phyloP scores from a whole-genome alignment of 2,797 vertebrate species.

The Bradypodion ventrale region DNA sequence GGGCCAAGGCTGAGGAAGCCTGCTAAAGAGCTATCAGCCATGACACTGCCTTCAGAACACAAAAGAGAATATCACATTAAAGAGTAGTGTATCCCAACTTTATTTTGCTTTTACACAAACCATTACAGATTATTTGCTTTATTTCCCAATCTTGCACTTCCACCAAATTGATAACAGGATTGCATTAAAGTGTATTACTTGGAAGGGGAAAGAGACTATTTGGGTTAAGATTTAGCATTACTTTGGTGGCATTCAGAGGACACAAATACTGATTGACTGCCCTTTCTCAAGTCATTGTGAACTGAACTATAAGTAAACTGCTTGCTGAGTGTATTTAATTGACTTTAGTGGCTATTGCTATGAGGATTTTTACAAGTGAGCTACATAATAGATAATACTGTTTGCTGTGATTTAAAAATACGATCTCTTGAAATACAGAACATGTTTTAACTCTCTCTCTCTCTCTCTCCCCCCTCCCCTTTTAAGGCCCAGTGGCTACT shows the following conservation, averaged over 20 bases:
- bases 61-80: background rate
- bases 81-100: background rate
- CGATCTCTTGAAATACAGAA: background rate
- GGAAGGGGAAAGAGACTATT: background rate
- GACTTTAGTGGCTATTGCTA: background rate
- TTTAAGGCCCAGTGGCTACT: conserved; percentile 60
- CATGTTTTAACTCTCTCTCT: background rate
- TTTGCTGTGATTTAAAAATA: background rate
- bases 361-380: background rate
- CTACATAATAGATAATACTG: background rate
- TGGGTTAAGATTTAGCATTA: background rate
- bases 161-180: background rate
- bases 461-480: rapidly evolving
- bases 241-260: background rate
- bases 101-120: background rate
- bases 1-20: no score
- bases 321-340: background rate
- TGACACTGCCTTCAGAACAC: background rate
- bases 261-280: background rate
- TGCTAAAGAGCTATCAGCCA: background rate
- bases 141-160: background rate
- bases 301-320: background rate
- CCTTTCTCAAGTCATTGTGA: background rate
- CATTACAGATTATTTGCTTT: background rate
- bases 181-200: background rate